Conservation (phyloP, 2,113 vertebrate genomes). For the Strix aluco region DNA sequence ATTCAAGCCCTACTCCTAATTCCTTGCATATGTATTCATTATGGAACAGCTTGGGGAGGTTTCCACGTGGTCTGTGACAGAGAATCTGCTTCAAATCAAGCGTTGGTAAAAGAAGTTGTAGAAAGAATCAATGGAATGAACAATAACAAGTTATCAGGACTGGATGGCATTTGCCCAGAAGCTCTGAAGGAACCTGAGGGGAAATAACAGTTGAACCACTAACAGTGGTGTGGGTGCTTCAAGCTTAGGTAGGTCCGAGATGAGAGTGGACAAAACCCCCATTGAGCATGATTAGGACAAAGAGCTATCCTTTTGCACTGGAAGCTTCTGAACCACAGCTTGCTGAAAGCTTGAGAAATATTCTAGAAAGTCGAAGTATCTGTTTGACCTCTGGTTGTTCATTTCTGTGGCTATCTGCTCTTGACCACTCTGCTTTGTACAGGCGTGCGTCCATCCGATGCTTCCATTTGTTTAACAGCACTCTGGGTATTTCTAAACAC, state of each 20-base stretch:
- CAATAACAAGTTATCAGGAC: background rate
- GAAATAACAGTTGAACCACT: background rate
- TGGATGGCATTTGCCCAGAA: background rate
- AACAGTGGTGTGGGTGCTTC: background rate
- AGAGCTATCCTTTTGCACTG: background rate
- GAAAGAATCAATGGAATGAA: background rate
- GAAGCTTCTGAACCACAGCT: background rate
- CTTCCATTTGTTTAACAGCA: background rate
- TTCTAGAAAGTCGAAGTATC: background rate
- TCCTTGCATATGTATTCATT: accelerated
- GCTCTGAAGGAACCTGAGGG: background rate
- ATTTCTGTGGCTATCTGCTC: background rate
- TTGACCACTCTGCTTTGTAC: background rate
- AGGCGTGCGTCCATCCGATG: accelerated
- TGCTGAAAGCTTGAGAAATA: background rate
- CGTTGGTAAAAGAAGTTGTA: background rate
- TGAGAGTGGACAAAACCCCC: background rate
- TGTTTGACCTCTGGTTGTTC: background rate
- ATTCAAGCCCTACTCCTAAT: background rate
- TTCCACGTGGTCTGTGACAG: background rate
- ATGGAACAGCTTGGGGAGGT: background rate
- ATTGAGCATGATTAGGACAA: background rate
- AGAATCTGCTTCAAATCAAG: background rate
- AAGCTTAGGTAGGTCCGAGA: background rate
- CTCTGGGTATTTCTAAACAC: background rate